Conservation (phyloP, 2,113 vertebrate species). For the Porphyrio hochstetteri region DNA sequence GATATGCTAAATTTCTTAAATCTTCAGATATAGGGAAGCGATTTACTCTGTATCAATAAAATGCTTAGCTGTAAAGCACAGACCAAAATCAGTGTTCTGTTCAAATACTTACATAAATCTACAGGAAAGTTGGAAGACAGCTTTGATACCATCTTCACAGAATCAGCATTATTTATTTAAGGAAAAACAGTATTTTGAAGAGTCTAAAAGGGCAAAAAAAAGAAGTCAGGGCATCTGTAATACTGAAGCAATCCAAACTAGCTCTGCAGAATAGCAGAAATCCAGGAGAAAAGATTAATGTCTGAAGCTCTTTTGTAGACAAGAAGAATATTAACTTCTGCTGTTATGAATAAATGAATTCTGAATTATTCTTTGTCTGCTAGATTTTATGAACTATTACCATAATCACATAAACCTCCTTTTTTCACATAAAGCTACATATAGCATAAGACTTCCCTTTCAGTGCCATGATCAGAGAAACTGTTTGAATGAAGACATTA, state of each 20-base stretch:
- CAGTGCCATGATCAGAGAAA: conserved; percentile 42
- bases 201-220: background rate
- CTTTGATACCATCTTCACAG: background rate
- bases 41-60: conserved; percentile 15
- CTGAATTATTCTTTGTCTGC: conserved; percentile 25
- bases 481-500: conserved; percentile 48
- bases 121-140: background rate
- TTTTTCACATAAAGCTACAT: background rate
- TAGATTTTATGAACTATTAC: conserved; percentile 8
- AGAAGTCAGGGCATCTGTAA: background rate
- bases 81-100: background rate
- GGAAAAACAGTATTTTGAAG: background rate
- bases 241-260: background rate
- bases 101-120: background rate
- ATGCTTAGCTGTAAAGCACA: background rate
- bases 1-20: background rate
- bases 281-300: background rate
- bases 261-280: background rate
- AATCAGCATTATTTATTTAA: conserved; percentile 24
- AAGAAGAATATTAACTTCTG: conserved; percentile 4
- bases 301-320: background rate
- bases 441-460: background rate
- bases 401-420: conserved; percentile 16
- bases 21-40: background rate
- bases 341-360: conserved; percentile 53